Conservation (phyloP, 1,140 invertebrate species). For the Trinorchestia longiramus region DNA sequence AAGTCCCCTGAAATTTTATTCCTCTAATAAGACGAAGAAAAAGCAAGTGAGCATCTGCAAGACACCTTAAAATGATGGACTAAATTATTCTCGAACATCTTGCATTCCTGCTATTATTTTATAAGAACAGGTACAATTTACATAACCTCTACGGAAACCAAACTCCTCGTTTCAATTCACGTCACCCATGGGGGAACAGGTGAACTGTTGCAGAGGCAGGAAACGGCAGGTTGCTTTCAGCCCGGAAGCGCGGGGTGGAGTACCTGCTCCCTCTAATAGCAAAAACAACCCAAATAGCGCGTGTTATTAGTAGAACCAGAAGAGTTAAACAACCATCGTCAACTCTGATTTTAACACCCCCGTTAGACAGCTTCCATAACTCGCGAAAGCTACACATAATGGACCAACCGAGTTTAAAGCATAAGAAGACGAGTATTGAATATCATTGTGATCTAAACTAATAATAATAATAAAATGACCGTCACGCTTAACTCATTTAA, state of each 20-base stretch:
- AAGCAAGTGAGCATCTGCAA: not conserved
- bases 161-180: not conserved
- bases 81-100: not conserved
- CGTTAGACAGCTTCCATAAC: not conserved
- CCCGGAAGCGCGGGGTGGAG: slow-evolving; percentile 36
- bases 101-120: no score
- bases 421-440: not conserved
- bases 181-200: not conserved
- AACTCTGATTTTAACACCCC: no score
- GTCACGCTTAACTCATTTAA: no score
- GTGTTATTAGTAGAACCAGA: not conserved
- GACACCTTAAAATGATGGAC: not conserved
- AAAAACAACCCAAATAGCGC: slow-evolving; percentile 15
- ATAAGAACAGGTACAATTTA: not conserved
- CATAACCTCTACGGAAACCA: not conserved
- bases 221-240: not conserved
- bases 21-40: not conserved
- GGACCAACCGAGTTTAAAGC: not conserved
- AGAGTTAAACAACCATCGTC: not conserved
- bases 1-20: no score
- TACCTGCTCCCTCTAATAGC: not conserved
- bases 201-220: not conserved
- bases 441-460: no score
- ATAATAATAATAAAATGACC: no score
- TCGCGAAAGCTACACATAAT: not conserved